Evolutionary conservation across 2,888 invertebrate species (phyloP).

Genomic region (Netelia melanura): DNA sequence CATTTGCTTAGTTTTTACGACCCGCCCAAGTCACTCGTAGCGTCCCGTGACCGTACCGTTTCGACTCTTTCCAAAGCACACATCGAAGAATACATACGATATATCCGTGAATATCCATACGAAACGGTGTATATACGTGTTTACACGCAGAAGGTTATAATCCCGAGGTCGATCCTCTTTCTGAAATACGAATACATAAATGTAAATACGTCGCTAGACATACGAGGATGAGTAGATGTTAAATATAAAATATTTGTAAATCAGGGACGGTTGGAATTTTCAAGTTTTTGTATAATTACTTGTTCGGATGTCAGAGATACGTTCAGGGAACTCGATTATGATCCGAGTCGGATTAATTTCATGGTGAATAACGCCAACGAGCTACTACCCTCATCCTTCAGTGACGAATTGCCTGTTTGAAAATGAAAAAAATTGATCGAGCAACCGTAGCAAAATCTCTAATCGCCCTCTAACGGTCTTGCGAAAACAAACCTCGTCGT

Average conservation of each 20-base stretch:
- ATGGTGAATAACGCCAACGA: too few species aligned
- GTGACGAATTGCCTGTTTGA: too few species aligned
- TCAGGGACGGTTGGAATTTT: constrained; percentile 24
- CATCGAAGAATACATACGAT: constrained; percentile 1
- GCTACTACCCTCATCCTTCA: too few species aligned
- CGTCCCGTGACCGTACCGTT: constrained; percentile 42
- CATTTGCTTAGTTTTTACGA: constrained; percentile 78
- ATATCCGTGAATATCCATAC: neutral
- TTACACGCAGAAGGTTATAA: constrained; percentile 20
- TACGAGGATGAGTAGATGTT: constrained; percentile 40
- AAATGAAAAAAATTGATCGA: constrained; percentile 45
- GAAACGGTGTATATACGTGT: neutral
- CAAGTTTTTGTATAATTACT: neutral
- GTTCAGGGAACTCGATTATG: too few species aligned
- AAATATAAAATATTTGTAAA: constrained; percentile 40
- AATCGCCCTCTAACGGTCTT: constrained; percentile 65
- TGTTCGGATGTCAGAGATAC: neutral
- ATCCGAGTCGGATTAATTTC: too few species aligned
- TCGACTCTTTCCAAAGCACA: constrained; percentile 59
- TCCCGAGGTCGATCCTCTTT: constrained; percentile 11
- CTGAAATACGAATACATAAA: constrained; percentile 47
- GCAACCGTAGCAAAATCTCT: constrained; percentile 41
- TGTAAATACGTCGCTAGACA: constrained; percentile 39
- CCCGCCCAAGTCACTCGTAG: constrained; percentile 71
- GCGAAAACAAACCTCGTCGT: constrained; percentile 56